Evolutionary conservation across 2,113 vertebrate species (phyloP), one percentile per base, ranked within the genome.

Genomic region (Pycnonotus jocosus): DNA sequence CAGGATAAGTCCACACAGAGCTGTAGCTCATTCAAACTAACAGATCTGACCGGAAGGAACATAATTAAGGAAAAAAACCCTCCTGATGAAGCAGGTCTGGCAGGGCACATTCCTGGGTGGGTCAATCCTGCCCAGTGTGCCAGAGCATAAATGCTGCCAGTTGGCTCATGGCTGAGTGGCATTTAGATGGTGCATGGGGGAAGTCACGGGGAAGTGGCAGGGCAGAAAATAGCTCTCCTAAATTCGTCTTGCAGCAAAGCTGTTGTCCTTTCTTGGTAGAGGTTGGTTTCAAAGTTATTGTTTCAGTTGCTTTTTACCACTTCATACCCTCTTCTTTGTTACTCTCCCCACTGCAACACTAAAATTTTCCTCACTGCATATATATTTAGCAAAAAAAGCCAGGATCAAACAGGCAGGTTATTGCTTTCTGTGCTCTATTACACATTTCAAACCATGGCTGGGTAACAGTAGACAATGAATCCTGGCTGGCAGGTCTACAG

Each of bases 141-240:
- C 88, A 92, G 86, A 35, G 64, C 33, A 37, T 9, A 65, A 31
- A 0, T 10, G 68, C 64, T 92, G 93, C 95, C 92, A 88, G 86
- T 18, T 93, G 94, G 94, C 85, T 88, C 40, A 1, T 2, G 74
- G 58, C 74, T 83, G 82, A 53, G 62, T 77, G 80, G 58, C 54
- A 83, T 88, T 82, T 38, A 50, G 71, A 77, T 37, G 72, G 86
- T 82, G 86, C 95, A 96, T 0, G 1, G 57, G 65, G 86, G 69
- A 92, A 95, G 95, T 50, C 95, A 97, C 2, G 1, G 78, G 69
- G 91, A 93, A 92, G 93, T n/a, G 91, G 93, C 53, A 50, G 42
- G 80, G 94, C 90, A 97, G 92, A 96, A 96, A 96, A 93, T 94
- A 97, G 94, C 96, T 91, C 33, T 71, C 81, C 96, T 92, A 80